A percentile compares a stretch with the other conserved stretches of the same genome.
Conservation (phyloP, 1,140 invertebrate genomes). For the Neodiprion fabricii region DNA sequence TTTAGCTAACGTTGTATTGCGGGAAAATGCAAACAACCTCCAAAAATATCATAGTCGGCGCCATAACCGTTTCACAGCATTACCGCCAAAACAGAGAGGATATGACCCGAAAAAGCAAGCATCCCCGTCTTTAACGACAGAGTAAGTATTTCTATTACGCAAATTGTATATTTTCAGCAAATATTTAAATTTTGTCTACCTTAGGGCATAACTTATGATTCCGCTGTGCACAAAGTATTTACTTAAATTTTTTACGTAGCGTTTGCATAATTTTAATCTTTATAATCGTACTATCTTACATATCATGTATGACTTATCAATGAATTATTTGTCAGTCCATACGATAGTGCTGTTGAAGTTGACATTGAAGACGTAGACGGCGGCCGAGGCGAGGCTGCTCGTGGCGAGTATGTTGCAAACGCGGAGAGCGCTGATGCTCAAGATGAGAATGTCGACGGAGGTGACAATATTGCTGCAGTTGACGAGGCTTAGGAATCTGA, state of each 20-base stretch:
- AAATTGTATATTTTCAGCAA: too few species aligned
- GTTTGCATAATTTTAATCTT: background rate
- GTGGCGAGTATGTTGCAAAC: background rate
- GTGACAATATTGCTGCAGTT: slow-evolving; percentile 3
- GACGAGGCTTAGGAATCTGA: background rate
- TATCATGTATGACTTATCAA: background rate
- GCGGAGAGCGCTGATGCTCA: background rate
- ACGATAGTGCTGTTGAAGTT: background rate
- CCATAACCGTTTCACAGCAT: slow-evolving; percentile 9
- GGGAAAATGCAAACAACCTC: slow-evolving; percentile 2
- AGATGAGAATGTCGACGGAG: background rate
- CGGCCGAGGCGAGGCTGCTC: background rate
- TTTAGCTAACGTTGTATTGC: background rate
- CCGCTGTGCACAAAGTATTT: too few species aligned
- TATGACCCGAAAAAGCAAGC: background rate
- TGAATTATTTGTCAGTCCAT: background rate
- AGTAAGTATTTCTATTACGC: slow-evolving; percentile 4
- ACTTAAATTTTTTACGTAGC: background rate
- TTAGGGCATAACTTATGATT: too few species aligned
- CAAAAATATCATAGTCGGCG: slow-evolving; percentile 14
- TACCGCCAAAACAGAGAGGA: slow-evolving; percentile 13
- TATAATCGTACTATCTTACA: background rate
- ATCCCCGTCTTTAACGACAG: background rate
- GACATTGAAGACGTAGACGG: background rate
- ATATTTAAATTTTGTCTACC: too few species aligned